Evolutionary conservation across 2,797 vertebrate genomes (phyloP).

Genomic region (Sebastes matsubarae): DNA sequence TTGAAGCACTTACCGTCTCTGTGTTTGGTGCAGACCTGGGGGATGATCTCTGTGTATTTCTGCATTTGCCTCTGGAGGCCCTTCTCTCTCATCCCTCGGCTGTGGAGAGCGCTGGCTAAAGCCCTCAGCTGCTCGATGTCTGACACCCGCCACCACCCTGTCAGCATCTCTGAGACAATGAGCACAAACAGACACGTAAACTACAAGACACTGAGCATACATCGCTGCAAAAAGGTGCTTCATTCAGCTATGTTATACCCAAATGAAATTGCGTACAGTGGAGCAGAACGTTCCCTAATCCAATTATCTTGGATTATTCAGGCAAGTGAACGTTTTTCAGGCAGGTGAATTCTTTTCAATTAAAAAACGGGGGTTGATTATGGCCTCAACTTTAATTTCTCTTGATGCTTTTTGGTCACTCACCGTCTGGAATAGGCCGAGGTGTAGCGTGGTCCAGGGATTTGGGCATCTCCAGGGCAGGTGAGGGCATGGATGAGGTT

Average conservation of each 20-base stretch:
- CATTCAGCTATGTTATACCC: slow-evolving; percentile 23
- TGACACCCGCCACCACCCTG: slow-evolving; percentile 97
- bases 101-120: slow-evolving; percentile 90
- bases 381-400: not conserved
- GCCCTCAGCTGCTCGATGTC: slow-evolving; percentile 92
- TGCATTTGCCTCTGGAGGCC: slow-evolving; percentile 97
- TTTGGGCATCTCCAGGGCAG: slow-evolving; percentile 89
- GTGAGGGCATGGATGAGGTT: slow-evolving; percentile 80
- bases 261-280: slow-evolving; percentile 30
- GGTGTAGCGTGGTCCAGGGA: slow-evolving; percentile 89
- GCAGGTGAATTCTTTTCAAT: slow-evolving; percentile 30
- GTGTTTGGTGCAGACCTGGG: slow-evolving; percentile 94
- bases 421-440: slow-evolving; percentile 94
- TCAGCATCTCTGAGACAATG: slow-evolving; percentile 88
- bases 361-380: slow-evolving; percentile 14
- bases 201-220: slow-evolving; percentile 6
- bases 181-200: slow-evolving; percentile 46
- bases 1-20: slow-evolving; percentile 86
- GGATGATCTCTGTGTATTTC: slow-evolving; percentile 97
- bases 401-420: slow-evolving; percentile 33
- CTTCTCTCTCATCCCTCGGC: slow-evolving; percentile 94
- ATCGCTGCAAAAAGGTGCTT: slow-evolving; percentile 28
- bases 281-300: slow-evolving; percentile 51
- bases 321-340: slow-evolving; percentile 48
- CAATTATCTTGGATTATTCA: slow-evolving; percentile 55